These are phyloP conservation scores for Chymomyza procnemis DNA, from an alignment of 2,888 invertebrate species.

Conservation along the genomic window DNA sequence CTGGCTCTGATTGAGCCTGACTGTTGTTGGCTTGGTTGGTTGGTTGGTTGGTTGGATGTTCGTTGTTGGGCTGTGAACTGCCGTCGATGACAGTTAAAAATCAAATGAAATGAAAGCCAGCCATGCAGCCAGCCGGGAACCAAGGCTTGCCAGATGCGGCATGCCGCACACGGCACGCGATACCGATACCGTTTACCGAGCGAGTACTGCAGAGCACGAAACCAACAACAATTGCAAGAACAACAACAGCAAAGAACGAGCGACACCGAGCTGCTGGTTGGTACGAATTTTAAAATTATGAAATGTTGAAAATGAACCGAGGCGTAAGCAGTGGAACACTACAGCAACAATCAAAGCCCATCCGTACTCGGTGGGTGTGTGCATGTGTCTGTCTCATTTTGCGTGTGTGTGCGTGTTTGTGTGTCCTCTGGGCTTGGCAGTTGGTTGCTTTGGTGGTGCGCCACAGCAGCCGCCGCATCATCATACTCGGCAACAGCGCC, in stretches of 20 bases:
- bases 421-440: conserved; percentile 20
- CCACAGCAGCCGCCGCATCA: conserved; percentile 32
- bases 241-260: conserved; percentile 1
- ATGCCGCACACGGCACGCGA: conserved; percentile 28
- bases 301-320: conserved; percentile 63
- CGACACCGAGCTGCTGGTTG: conserved; percentile 26
- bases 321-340: conserved; percentile 31
- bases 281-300: conserved; percentile 66
- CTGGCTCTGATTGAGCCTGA: not conserved
- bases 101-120: conserved; percentile 77
- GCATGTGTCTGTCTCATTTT: too few species aligned
- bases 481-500: not conserved
- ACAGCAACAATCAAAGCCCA: not conserved
- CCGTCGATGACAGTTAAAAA: conserved; percentile 78
- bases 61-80: conserved; percentile 50
- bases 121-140: not conserved
- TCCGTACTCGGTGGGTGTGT: not conserved
- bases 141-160: conserved; percentile 11
- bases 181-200: conserved; percentile 6
- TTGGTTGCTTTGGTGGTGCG: conserved; percentile 48
- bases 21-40: not conserved
- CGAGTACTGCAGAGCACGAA: conserved; percentile 22
- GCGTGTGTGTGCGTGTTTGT: conserved; percentile 21
- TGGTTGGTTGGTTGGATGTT: not conserved
- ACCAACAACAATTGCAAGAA: conserved; percentile 18